Base-by-base conservation (phyloP, 2,113 vertebrate genomes). In the Hippocampus barbouri region DNA sequence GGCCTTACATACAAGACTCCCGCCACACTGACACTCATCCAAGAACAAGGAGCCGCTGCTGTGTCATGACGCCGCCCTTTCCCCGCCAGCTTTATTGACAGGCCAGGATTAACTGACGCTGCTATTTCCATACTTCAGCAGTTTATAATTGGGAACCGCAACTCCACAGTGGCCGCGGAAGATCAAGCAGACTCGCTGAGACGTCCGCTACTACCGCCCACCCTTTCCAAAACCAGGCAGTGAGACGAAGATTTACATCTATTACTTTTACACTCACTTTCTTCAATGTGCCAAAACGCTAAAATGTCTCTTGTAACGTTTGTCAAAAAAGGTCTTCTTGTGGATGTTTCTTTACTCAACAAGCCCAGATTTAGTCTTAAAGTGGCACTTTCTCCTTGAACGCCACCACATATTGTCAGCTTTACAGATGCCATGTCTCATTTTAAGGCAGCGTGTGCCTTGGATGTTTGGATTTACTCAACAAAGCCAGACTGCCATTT, bases 111-210 rank as follows among this genome's bases (percentile, higher is more conserved):
- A 88, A 87, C 83, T 51, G 70, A 72, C 77, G 83, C 66, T 27
- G 64, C 79, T 81, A 87, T 90, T 90, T 88, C 86, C 84, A 87
- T 87, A 87, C 81, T 87, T 89, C 89, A 88, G 84, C 83, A 84
- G 81, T 88, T 87, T 80, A 85, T 89, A 88, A 90, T 87, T 87
- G 83, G 85, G 43, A 89, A 75, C 77, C 76, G 85, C 84, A 85
- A 85, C 86, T 87, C 88, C 79, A 73, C 64, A 51, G 38, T 76
- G 78, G 75, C 80, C 77, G 79, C 74, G 66, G 72, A 79, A 78
- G 76, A 79, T 86, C 78, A 80, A 71, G 72, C 73, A 6, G 69
- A 71, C 81, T 84, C 81, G 61, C 73, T 79, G 81, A 83, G 85
- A 83, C 30, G 67, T 68, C 74, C 76, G 82, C 80, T 83, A 85